Percentiles rank a stretch among this genome's conserved stretches.
phyloP scores from a whole-genome alignment of 1,140 invertebrate species.

The Calliopsis andreniformis region DNA sequence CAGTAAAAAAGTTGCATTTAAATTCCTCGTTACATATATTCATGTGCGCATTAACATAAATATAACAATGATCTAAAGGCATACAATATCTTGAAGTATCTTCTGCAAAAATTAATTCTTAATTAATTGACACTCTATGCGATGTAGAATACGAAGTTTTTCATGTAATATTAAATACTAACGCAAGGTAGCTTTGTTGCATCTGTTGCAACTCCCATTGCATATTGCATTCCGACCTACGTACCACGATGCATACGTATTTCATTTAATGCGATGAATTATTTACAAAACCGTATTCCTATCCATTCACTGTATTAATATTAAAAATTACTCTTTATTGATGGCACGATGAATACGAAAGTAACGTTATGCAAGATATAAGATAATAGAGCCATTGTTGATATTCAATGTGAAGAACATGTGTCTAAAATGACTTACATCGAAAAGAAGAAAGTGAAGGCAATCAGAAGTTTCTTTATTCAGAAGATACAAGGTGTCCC shows the following conservation, averaged over 20 bases:
- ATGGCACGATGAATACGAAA: neutral
- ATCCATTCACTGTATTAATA: neutral
- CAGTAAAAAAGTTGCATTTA: neutral
- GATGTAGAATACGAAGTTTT: too few relatives aligned
- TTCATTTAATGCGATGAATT: conserved; percentile 26
- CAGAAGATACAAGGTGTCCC: too few relatives aligned
- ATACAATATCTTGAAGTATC: neutral
- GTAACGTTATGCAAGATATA: neutral
- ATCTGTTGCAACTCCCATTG: neutral
- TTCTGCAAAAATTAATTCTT: too few relatives aligned
- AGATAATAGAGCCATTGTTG: neutral
- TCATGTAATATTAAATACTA: neutral
- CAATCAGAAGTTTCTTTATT: too few relatives aligned
- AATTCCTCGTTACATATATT: neutral
- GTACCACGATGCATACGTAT: neutral
- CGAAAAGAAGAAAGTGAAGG: too few relatives aligned
- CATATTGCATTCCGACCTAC: conserved; percentile 9
- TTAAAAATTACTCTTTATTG: conserved; percentile 17
- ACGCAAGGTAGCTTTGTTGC: conserved; percentile 2
- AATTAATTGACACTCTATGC: too few relatives aligned
- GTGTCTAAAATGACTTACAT: too few relatives aligned
- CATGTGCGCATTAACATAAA: neutral
- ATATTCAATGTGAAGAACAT: too few relatives aligned
- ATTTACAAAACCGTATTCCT: conserved; percentile 24
- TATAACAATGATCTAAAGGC: neutral